Evolutionary conservation across 2,888 invertebrate genomes (phyloP).

Genomic region (Drosophila antonietae): DNA sequence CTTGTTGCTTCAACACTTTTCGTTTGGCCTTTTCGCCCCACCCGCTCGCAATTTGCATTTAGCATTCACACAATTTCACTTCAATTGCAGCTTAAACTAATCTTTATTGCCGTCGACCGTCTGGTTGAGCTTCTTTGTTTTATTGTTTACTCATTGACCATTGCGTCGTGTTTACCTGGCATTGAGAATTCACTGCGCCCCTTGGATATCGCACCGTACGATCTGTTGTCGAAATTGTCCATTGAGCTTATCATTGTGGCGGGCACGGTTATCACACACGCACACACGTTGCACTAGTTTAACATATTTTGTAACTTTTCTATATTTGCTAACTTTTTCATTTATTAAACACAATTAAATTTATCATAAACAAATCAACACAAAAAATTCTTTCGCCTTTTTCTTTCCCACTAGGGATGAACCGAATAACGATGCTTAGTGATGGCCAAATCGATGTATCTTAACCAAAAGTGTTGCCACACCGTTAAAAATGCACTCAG

Average conservation of each 20-base stretch:
- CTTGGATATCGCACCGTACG: conserved; percentile 83
- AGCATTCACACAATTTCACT: conserved; percentile 59
- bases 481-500: background rate
- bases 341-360: conserved; percentile 60
- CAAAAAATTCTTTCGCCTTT: conserved; percentile 63
- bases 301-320: conserved; percentile 50
- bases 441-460: conserved; percentile 24
- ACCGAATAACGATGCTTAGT: conserved; percentile 13
- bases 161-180: conserved; percentile 80
- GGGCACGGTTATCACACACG: conserved; percentile 55
- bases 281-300: conserved; percentile 51
- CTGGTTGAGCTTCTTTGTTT: conserved; percentile 54
- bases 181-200: conserved; percentile 83
- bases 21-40: background rate
- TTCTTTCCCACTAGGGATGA: conserved; percentile 61
- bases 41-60: conserved; percentile 27
- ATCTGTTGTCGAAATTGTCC: conserved; percentile 83
- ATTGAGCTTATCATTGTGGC: conserved; percentile 83
- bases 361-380: conserved; percentile 59
- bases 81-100: conserved; percentile 60
- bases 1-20: conserved; percentile 65
- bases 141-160: conserved; percentile 48
- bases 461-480: conserved; percentile 17
- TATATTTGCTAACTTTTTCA: conserved; percentile 56
- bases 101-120: conserved; percentile 31